A percentile compares a stretch with the other conserved stretches of the same genome.
These are phyloP conservation scores for Falcunculus frontatus DNA, from an alignment of 2,113 vertebrate species.

Conservation along the genomic window DNA sequence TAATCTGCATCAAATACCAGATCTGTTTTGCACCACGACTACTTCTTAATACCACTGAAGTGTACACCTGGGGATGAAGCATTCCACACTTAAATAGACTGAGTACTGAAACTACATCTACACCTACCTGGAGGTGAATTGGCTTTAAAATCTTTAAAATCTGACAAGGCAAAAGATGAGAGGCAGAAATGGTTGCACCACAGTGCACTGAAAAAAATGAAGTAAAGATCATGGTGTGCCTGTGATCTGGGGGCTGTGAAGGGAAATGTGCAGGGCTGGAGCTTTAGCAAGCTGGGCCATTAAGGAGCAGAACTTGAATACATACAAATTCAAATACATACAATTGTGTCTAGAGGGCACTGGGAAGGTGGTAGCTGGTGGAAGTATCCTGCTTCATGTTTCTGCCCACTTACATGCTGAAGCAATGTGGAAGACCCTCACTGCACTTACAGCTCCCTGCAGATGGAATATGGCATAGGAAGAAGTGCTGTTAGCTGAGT, in stretches of 20 bases:
- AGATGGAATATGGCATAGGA: not conserved
- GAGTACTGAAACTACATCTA: not conserved
- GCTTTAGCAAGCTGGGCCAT: not conserved
- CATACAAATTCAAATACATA: not conserved
- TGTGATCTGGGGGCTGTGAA: not conserved
- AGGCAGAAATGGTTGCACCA: not conserved
- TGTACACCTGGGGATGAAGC: not conserved
- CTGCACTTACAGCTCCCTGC: not conserved
- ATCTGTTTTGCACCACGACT: not conserved
- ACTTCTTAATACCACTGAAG: not conserved
- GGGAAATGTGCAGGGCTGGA: not conserved
- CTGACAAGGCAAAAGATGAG: not conserved
- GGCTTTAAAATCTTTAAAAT: not conserved
- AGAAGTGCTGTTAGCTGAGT: not conserved
- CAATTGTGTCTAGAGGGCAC: not conserved
- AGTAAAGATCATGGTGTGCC: not conserved
- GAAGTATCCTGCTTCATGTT: not conserved
- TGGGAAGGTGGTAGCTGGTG: not conserved
- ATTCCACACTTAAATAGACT: not conserved
- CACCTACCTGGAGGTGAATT: not conserved
- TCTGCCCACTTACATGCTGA: not conserved
- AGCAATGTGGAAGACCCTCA: not conserved
- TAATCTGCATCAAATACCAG: not conserved
- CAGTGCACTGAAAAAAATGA: not conserved
- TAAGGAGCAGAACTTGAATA: not conserved